Evolutionary conservation across 2,888 invertebrate genomes (phyloP), one percentile per base, ranked within the genome.

Genomic region (Sarcophaga carnaria): DNA sequence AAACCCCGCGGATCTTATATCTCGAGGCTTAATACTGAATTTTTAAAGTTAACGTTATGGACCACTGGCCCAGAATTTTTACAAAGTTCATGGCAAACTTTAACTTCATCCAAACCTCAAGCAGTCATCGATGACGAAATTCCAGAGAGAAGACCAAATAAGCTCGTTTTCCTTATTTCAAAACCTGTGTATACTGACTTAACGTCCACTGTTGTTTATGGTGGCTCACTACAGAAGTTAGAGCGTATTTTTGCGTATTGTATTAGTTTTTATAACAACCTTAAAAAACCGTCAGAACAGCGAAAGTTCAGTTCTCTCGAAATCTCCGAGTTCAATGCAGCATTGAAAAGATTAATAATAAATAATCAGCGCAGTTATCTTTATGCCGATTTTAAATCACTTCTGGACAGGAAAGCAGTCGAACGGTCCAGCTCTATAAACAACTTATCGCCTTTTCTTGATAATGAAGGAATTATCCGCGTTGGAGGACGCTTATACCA

Each of bases 361-460:
- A 71, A 80, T 5, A 54, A 14, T 27, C 72, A 80, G 20, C 71
- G 64, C 59, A 22, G 8, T 37, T 17, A 72, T 66, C 71, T 72
- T 17, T 22, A 17, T 10, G 72, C 80, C 27, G 80, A 80, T 17
- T 80, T 67, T 17, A 72, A 72, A 17, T 25, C 59, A 0, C 72
- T 80, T 22, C n/a, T 27, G 12, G 59, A 76, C 64, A 2, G 11
- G 8, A 25, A 64, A 1, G 11, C 3, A 2, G 45, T 80, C 14
- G 60, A 60, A 3, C 22, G 27, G 45, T 37, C 10, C 12, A 12
- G 2, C 3, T 22, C 10, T 27, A 14, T 11, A 66, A 25, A 66
- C 37, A 20, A 20, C 17, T 66, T 27, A 27, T 66, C 22, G 11
- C 22, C 20, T 3, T 20, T 11, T 66, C 37, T 20, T 27, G 27